A percentile compares a stretch with the other conserved stretches of the same genome.
phyloP scores from a whole-genome alignment of 2,888 invertebrate species.

The Didymodactylos carnosus region DNA sequence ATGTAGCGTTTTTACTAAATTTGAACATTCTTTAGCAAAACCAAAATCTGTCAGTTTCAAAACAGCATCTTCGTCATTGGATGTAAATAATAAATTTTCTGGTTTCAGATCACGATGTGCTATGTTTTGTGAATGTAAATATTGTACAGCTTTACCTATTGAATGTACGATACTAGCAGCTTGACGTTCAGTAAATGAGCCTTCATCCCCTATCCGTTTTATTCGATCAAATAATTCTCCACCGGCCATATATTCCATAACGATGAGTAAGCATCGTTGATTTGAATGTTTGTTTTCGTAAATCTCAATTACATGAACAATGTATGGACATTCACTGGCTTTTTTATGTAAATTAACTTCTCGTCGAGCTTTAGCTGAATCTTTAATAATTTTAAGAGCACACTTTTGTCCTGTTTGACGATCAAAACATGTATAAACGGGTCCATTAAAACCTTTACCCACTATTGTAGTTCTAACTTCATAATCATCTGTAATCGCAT shows the following conservation, averaged over 20 bases:
- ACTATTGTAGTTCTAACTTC: slow-evolving; percentile 1
- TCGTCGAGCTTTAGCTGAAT: slow-evolving; percentile 2
- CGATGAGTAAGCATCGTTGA: slow-evolving; percentile 71
- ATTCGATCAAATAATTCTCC: too few species aligned
- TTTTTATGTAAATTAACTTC: slow-evolving; percentile 3
- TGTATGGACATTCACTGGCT: slow-evolving; percentile 49
- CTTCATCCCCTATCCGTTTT: background rate
- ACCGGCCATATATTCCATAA: slow-evolving; percentile 98
- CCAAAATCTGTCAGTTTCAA: slow-evolving; percentile 96
- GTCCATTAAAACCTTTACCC: slow-evolving; percentile 3
- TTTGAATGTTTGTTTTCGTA: slow-evolving; percentile 68
- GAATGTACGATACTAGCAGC: slow-evolving; percentile 85
- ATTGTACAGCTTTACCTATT: slow-evolving; percentile 78
- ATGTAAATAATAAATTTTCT: slow-evolving; percentile 68
- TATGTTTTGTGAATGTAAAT: slow-evolving; percentile 75
- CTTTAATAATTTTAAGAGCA: slow-evolving; percentile 4
- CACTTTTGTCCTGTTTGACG: slow-evolving; percentile 2
- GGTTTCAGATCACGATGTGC: slow-evolving; percentile 80
- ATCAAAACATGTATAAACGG: background rate
- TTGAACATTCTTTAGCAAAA: slow-evolving; percentile 87
- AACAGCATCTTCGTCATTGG: slow-evolving; percentile 45
- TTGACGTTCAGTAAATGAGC: slow-evolving; percentile 40
- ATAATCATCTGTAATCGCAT: too few species aligned
- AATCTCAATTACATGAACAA: slow-evolving; percentile 75
- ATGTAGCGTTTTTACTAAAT: too few species aligned